phyloP scores from a whole-genome alignment of 2,888 invertebrate genomes.

The Ectropis crepuscularia region DNA sequence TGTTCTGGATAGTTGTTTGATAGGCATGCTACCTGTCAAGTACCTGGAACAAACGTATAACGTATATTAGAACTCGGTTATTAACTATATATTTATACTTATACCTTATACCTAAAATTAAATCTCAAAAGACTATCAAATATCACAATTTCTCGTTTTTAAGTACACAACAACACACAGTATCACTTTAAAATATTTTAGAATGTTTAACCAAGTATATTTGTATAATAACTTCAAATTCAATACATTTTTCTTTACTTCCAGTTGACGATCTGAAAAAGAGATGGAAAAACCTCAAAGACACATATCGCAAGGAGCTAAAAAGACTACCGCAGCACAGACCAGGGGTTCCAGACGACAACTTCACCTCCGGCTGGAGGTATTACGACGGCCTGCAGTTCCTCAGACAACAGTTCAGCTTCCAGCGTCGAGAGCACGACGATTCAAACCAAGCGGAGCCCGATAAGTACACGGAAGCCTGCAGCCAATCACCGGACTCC shows the following conservation, averaged over 20 bases:
- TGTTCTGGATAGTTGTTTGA: conserved; percentile 25
- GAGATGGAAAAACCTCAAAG: conserved; percentile 47
- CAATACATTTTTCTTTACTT: conserved; percentile 22
- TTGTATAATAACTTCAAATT: background rate
- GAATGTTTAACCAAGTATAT: too few species aligned
- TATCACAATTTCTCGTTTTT: too few species aligned
- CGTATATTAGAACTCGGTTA: too few species aligned
- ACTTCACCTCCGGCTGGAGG: conserved; percentile 37
- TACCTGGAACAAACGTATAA: conserved; percentile 26
- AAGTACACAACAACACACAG: too few species aligned
- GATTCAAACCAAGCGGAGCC: conserved; percentile 4
- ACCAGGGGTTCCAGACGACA: conserved; percentile 32
- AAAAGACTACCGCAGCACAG: conserved; percentile 38
- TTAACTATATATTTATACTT: too few species aligned
- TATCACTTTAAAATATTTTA: too few species aligned
- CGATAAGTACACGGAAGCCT: conserved; percentile 16
- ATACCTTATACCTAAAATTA: too few species aligned
- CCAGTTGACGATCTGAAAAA: conserved; percentile 44
- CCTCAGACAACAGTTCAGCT: conserved; percentile 37
- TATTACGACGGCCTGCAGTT: conserved; percentile 40
- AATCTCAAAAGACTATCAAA: too few species aligned
- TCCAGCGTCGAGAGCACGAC: background rate
- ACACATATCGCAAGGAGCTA: conserved; percentile 45
- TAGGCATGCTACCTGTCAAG: conserved; percentile 29
- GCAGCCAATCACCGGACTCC: conserved; percentile 20